Conservation (phyloP, 2,113 vertebrate species). For the Calyptommatus sinebrachiatus region DNA sequence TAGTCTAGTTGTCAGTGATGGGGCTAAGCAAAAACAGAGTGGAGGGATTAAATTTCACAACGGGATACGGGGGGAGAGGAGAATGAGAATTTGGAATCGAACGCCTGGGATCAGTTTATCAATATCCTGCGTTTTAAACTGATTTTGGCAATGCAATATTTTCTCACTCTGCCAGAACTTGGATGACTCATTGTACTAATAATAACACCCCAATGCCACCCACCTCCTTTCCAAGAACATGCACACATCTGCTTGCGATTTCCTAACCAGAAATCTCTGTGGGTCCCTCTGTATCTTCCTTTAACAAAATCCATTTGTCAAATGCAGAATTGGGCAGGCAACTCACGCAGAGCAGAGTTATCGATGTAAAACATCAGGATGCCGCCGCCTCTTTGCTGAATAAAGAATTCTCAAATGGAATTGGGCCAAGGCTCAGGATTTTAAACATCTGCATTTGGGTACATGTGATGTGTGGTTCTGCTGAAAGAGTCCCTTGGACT, state of each 20-base stretch:
- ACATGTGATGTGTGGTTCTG: too few relatives aligned
- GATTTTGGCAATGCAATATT: not conserved
- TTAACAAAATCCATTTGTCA: not conserved
- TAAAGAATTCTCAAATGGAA: not conserved
- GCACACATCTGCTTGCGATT: rapidly evolving
- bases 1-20: not conserved
- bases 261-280: rapidly evolving
- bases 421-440: not conserved
- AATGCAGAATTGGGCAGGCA: not conserved
- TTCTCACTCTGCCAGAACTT: not conserved
- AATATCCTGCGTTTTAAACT: not conserved
- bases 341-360: not conserved
- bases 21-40: not conserved
- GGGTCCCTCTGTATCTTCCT: rapidly evolving
- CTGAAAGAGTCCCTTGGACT: too few relatives aligned
- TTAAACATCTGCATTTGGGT: not conserved
- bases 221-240: too few relatives aligned
- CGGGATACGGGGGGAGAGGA: too few relatives aligned
- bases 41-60: not conserved
- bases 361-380: too few relatives aligned
- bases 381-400: too few relatives aligned
- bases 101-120: not conserved
- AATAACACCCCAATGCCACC: not conserved
- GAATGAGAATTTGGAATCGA: not conserved
- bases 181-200: not conserved